Conservation (phyloP, 2,888 invertebrate genomes). For the Lasioglossum oenotherae region DNA sequence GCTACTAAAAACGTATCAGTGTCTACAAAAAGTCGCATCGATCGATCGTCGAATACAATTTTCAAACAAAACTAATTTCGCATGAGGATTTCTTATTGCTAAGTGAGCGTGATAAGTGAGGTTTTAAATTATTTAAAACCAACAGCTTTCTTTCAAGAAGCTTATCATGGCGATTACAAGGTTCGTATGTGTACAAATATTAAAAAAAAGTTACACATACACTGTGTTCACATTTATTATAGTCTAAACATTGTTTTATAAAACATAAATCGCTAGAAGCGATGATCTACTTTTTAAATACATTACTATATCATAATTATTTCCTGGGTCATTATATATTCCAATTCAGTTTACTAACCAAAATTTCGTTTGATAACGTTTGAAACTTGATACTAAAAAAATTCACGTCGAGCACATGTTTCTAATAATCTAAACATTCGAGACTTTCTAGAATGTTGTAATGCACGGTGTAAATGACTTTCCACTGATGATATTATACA, state of each 20-base stretch:
- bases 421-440: conserved; percentile 19
- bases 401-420: conserved; percentile 22
- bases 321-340: conserved; percentile 34
- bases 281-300: conserved; percentile 70
- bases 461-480: conserved; percentile 49
- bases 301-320: conserved; percentile 46
- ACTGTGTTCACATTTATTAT: conserved; percentile 74
- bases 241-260: conserved; percentile 73
- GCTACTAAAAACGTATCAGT: conserved; percentile 23
- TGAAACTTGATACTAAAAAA: conserved; percentile 50
- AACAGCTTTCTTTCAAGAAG: conserved; percentile 25
- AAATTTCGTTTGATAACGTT: conserved; percentile 39
- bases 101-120: conserved; percentile 62
- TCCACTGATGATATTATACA: conserved; percentile 53
- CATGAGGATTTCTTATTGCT: conserved; percentile 63
- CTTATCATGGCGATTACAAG: conserved; percentile 49
- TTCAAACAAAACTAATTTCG: conserved; percentile 33
- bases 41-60: conserved; percentile 8
- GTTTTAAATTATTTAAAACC: conserved; percentile 38
- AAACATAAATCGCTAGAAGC: conserved; percentile 75
- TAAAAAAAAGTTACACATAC: conserved; percentile 70
- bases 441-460: conserved; percentile 47
- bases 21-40: conserved; percentile 10
- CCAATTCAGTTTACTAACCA: conserved; percentile 46
- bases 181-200: conserved; percentile 66